phyloP scores from a whole-genome alignment of 92 coral and sea anemone species.

The Porites evermanni region DNA sequence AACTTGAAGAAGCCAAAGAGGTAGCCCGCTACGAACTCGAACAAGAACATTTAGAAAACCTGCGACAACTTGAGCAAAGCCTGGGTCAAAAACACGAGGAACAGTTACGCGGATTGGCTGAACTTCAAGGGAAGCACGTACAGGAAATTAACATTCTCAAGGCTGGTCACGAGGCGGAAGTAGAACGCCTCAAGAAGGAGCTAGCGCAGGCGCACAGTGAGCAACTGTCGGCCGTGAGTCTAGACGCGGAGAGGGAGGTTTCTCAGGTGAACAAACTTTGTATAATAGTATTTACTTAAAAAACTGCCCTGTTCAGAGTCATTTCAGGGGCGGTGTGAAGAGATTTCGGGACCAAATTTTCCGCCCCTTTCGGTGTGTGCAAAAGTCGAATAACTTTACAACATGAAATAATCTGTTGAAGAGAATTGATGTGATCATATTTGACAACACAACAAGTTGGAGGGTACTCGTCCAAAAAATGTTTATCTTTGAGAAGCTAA shows the following conservation, averaged over 20 bases:
- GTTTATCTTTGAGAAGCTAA: too few species aligned
- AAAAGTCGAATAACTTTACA: too few species aligned
- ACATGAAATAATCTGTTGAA: too few species aligned
- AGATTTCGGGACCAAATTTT: too few species aligned
- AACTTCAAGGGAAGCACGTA: slow-evolving; percentile 81
- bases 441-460: too few species aligned
- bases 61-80: slow-evolving; percentile 84
- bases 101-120: slow-evolving; percentile 87
- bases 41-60: slow-evolving; percentile 92
- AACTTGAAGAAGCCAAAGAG: slow-evolving; percentile 93
- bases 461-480: too few species aligned
- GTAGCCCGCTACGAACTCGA: slow-evolving; percentile 91
- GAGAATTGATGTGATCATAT: too few species aligned
- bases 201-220: slow-evolving; percentile 74
- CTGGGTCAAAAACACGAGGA: slow-evolving; percentile 88
- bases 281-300: too few species aligned
- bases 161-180: slow-evolving; percentile 61
- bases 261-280: slow-evolving; percentile 50
- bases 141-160: slow-evolving; percentile 73
- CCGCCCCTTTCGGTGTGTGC: too few species aligned
- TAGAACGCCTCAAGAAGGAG: slow-evolving; percentile 64
- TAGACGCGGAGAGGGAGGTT: slow-evolving; percentile 82
- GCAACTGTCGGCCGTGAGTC: slow-evolving; percentile 77
- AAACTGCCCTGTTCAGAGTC: background rate
- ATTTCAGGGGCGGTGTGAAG: too few species aligned